phyloP scores from a whole-genome alignment of 2,113 vertebrate genomes.

The Loxodonta africana region DNA sequence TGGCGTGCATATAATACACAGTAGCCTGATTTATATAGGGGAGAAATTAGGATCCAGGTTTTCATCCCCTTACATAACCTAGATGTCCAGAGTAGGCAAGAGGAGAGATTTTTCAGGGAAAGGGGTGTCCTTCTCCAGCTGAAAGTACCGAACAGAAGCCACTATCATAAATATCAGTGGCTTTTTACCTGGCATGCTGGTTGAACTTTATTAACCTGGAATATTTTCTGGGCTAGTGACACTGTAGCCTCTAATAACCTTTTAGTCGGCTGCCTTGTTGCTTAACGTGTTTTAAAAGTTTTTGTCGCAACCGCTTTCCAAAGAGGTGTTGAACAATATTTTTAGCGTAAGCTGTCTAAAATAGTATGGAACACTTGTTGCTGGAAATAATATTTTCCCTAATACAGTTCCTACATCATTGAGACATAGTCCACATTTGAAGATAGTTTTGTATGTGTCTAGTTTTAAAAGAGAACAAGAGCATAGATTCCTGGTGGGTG shows the following conservation, averaged over 20 bases:
- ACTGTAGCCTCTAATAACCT: conserved; percentile 60
- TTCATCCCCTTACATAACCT: neutral
- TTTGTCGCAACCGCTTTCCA: conserved; percentile 49
- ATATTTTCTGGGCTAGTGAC: conserved; percentile 71
- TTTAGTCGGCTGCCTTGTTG: conserved; percentile 50
- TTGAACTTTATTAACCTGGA: conserved; percentile 77
- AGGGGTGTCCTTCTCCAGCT: neutral
- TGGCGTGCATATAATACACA: accelerated
- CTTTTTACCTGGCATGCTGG: conserved; percentile 46
- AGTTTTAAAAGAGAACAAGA: conserved; percentile 28
- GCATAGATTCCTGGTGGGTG: conserved; percentile 38
- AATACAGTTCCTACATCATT: conserved; percentile 56
- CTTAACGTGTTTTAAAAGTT: conserved; percentile 74
- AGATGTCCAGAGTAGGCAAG: neutral
- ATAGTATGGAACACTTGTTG: conserved; percentile 67
- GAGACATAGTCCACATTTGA: conserved; percentile 58
- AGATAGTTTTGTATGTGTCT: conserved; percentile 37
- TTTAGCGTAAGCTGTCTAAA: conserved; percentile 59
- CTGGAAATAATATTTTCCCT: conserved; percentile 63
- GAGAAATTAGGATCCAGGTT: neutral
- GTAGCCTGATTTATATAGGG: accelerated
- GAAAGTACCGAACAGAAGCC: neutral
- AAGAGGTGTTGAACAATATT: conserved; percentile 67
- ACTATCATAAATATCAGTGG: conserved; percentile 53
- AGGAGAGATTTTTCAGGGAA: neutral